Evolutionary conservation across 2,113 vertebrate genomes (phyloP), one percentile per base, ranked within the genome.

Genomic region (Leucopsar rothschildi): DNA sequence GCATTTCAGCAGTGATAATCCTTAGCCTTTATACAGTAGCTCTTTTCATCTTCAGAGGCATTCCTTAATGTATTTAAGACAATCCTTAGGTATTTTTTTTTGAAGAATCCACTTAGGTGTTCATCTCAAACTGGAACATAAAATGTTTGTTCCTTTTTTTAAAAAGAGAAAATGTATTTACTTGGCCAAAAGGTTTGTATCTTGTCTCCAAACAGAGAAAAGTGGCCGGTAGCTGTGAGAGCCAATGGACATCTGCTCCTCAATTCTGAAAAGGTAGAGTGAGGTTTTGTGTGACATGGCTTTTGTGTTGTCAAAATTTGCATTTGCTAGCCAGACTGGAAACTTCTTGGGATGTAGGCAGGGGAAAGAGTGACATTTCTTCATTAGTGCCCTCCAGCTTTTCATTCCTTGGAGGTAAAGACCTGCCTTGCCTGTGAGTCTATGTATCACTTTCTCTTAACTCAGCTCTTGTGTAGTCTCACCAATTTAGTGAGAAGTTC

Each of bases 211-310:
- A 86, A 95, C 95, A 99, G 99, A 97, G 98, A 97, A 33, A 99
- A 99, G 84, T 99, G 99, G 99, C 99, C 99, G 47, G 95, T 97
- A 86, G 98, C 99, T 65, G 99, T 99, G 71, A 98, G 99, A 96
- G 99, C 99, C 73, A 99, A 99, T n/a, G 99, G 99, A 91, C 99
- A 99, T 89, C 98, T 99, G 64, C 98, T 99, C 21, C 98, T 99
- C 64, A 99, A 99, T 94, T 99, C 99, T 11, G 99, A 99, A 95
- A 99, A 99, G 99, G 99, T 99, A 97, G 5, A 1, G 25, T 4
- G 20, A 59, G n/a, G 37, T 73, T 75, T 71, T 10, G 4, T 31
- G 42, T 35, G 56, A 29, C 10, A 0, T 25, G 37, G 39, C 44
- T 72, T 69, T 75, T 85, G 52, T 90, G 24, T 19, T 44, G 31